Conservation (phyloP, 1,140 invertebrate genomes). For the Adoxophyes honmai region DNA sequence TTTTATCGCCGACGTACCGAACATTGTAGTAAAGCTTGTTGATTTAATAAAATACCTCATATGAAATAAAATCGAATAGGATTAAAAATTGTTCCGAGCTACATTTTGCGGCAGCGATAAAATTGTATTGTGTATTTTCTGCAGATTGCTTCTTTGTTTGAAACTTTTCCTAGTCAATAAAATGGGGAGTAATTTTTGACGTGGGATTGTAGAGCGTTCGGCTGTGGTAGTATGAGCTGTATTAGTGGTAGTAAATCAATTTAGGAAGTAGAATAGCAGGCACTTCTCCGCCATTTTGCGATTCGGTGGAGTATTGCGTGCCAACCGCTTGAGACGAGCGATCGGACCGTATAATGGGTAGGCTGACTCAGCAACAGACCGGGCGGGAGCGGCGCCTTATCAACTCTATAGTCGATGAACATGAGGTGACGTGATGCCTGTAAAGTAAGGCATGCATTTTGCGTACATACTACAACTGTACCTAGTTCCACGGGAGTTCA, state of each 20-base stretch:
- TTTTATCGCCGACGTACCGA: background rate
- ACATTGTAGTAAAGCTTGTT: background rate
- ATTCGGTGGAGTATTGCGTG: conserved; percentile 8
- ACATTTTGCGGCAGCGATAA: conserved; percentile 1
- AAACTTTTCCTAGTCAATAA: conserved; percentile 9
- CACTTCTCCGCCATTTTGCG: conserved; percentile 7
- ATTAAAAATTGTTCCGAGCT: background rate
- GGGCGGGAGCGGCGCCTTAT: background rate
- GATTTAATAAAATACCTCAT: background rate
- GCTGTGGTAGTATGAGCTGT: background rate
- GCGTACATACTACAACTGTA: too few species aligned
- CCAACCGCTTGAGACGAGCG: conserved; percentile 5
- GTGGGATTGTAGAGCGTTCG: background rate
- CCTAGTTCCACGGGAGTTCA: too few species aligned
- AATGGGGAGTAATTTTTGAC: background rate
- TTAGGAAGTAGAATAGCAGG: background rate
- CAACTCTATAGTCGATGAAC: background rate
- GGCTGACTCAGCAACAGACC: background rate
- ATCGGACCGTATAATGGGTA: conserved; percentile 5
- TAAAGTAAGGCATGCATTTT: background rate
- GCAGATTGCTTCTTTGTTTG: conserved; percentile 12
- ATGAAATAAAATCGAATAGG: conserved; percentile 7
- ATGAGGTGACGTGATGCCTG: background rate
- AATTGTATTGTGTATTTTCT: conserved; percentile 7
- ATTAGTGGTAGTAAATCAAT: background rate